phyloP scores from a whole-genome alignment of 2,888 invertebrate species.

The Dyspetes luteomarginatus region DNA sequence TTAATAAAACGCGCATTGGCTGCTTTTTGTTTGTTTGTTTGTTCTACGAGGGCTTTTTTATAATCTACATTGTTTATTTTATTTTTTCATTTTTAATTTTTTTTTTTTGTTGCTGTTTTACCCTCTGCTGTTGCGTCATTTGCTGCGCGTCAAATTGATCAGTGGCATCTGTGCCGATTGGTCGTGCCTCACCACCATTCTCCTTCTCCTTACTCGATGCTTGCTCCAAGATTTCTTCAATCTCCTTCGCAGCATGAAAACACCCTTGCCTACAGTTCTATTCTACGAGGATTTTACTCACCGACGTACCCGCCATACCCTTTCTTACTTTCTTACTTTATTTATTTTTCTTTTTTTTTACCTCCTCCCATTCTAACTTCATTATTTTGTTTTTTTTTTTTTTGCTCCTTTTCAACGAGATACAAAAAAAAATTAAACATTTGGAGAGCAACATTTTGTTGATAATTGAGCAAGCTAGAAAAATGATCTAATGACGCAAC shows the following conservation, averaged over 20 bases:
- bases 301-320: slow-evolving; percentile 66
- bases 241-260: slow-evolving; percentile 83
- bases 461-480: slow-evolving; percentile 71
- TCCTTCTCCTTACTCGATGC: slow-evolving; percentile 73
- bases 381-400: slow-evolving; percentile 10
- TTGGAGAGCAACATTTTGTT: slow-evolving; percentile 53
- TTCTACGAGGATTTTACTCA: slow-evolving; percentile 80
- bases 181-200: slow-evolving; percentile 74
- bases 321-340: not conserved
- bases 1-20: slow-evolving; percentile 33
- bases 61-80: slow-evolving; percentile 64
- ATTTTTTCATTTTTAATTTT: too few species aligned
- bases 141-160: slow-evolving; percentile 76
- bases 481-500: slow-evolving; percentile 69
- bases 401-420: slow-evolving; percentile 26
- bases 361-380: not conserved
- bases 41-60: slow-evolving; percentile 54
- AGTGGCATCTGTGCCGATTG: slow-evolving; percentile 75
- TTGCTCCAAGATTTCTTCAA: slow-evolving; percentile 76
- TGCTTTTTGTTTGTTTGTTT: not conserved
- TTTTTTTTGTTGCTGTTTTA: too few species aligned
- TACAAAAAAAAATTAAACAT: too few species aligned
- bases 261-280: slow-evolving; percentile 82
- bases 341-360: not conserved
- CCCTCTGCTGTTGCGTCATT: slow-evolving; percentile 81